Evolutionary conservation across 2,797 vertebrate species (phyloP).

Genomic region (Microctenopoma stevenorrisi): DNA sequence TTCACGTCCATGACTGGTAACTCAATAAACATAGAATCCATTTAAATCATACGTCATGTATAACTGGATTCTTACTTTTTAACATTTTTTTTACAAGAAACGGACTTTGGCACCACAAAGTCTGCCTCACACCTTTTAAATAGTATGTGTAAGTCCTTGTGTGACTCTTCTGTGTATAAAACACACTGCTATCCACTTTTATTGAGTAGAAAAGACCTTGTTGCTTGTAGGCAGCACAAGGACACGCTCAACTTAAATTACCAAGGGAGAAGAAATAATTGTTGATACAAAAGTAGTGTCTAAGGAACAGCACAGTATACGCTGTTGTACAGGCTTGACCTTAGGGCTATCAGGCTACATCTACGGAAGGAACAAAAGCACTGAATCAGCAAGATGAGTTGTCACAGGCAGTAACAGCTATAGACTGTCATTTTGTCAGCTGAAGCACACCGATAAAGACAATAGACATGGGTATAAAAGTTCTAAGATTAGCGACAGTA

Average conservation of each 20-base stretch:
- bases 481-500: too few relatives aligned
- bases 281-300: slow-evolving; percentile 53
- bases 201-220: slow-evolving; percentile 40
- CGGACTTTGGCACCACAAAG: slow-evolving; percentile 50
- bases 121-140: slow-evolving; percentile 43
- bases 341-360: slow-evolving; percentile 83
- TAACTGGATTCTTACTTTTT: slow-evolving; percentile 8
- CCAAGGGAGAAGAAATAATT: slow-evolving; percentile 51
- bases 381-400: slow-evolving; percentile 61
- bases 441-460: slow-evolving; percentile 9
- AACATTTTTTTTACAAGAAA: slow-evolving; percentile 14
- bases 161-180: slow-evolving; percentile 74
- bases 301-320: slow-evolving; percentile 74
- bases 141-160: slow-evolving; percentile 62
- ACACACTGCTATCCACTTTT: slow-evolving; percentile 52
- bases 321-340: slow-evolving; percentile 80
- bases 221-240: slow-evolving; percentile 39
- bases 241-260: slow-evolving; percentile 65
- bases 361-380: slow-evolving; percentile 55
- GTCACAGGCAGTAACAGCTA: slow-evolving; percentile 45
- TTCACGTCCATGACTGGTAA: slow-evolving; percentile 88
- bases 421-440: slow-evolving; percentile 30
- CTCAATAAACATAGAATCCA: not conserved
- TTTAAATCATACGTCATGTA: slow-evolving; percentile 3
- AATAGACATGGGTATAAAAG: slow-evolving; percentile 7